Evolutionary conservation across 2,113 vertebrate genomes (phyloP).

Genomic region (Brienomyrus longianalis): DNA sequence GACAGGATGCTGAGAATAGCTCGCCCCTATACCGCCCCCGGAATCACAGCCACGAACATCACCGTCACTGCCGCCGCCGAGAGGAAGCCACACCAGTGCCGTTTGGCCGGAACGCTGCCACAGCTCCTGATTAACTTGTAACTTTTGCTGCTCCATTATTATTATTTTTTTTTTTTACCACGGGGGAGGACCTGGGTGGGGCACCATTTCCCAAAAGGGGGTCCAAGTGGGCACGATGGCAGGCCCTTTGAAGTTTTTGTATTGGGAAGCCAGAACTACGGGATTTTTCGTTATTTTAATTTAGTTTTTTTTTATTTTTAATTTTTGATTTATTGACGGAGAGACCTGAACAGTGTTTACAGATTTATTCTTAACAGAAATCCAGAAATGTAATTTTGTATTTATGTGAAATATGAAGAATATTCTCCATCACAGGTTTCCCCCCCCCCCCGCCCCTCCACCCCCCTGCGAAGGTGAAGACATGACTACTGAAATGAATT

Average conservation of each 20-base stretch:
- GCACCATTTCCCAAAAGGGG: neutral
- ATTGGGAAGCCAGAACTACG: constrained; percentile 21
- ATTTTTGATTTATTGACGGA: constrained; percentile 33
- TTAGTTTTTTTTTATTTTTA: constrained; percentile 10
- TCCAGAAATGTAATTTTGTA: constrained; percentile 58
- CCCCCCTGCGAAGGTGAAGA: neutral
- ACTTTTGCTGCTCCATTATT: constrained; percentile 34
- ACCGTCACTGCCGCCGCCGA: neutral
- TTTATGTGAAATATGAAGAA: constrained; percentile 54
- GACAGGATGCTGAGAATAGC: constrained; percentile 35
- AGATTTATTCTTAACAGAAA: constrained; percentile 48
- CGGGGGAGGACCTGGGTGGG: constrained; percentile 25
- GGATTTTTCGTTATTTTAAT: constrained; percentile 18
- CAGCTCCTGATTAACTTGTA: constrained; percentile 50
- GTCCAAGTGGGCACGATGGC: constrained; percentile 1
- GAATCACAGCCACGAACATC: neutral
- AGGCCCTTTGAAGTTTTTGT: constrained; percentile 41
- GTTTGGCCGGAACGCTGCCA: constrained; percentile 53
- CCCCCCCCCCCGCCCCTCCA: neutral
- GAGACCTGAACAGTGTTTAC: constrained; percentile 60
- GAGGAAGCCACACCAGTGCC: constrained; percentile 35
- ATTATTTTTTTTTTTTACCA: neutral
- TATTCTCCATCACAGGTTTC: constrained; percentile 18
- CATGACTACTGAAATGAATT: constrained; percentile 3
- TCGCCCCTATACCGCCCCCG: constrained; percentile 5